phyloP scores from a whole-genome alignment of 2,113 vertebrate species.

The Aix galericulata region DNA sequence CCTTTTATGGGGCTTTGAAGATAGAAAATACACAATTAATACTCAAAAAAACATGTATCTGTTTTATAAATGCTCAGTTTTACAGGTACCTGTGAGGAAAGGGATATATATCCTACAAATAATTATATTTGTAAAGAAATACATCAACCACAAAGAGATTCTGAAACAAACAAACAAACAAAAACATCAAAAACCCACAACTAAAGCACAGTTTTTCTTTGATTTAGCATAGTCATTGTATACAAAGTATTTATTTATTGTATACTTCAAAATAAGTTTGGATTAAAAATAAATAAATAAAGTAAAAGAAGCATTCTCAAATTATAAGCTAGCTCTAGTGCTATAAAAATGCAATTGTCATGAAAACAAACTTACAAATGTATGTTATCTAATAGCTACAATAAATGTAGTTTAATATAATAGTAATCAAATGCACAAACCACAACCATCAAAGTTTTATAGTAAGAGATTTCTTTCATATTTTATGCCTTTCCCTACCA shows the following conservation, averaged over 20 bases:
- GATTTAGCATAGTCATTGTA: neutral
- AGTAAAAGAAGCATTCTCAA: rapidly evolving
- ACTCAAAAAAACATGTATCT: neutral
- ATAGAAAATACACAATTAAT: neutral
- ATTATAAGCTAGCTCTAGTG: neutral
- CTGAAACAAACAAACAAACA: neutral
- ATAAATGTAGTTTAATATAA: neutral
- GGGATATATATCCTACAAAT: neutral
- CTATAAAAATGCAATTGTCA: neutral
- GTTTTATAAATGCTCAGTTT: neutral
- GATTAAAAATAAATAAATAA: neutral
- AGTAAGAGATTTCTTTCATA: neutral
- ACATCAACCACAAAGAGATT: neutral
- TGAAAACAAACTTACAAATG: neutral
- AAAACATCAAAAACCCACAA: no score
- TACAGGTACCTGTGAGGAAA: neutral
- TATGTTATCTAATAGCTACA: neutral
- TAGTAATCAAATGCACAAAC: neutral
- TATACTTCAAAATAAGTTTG: neutral
- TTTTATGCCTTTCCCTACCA: neutral
- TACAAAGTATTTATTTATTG: neutral
- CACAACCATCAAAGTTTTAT: neutral
- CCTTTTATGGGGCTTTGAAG: neutral
- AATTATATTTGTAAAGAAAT: neutral
- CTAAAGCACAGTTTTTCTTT: neutral